These are phyloP conservation scores for Labeo calbasu DNA, from an alignment of 2,797 vertebrate species.

Conservation along the genomic window DNA sequence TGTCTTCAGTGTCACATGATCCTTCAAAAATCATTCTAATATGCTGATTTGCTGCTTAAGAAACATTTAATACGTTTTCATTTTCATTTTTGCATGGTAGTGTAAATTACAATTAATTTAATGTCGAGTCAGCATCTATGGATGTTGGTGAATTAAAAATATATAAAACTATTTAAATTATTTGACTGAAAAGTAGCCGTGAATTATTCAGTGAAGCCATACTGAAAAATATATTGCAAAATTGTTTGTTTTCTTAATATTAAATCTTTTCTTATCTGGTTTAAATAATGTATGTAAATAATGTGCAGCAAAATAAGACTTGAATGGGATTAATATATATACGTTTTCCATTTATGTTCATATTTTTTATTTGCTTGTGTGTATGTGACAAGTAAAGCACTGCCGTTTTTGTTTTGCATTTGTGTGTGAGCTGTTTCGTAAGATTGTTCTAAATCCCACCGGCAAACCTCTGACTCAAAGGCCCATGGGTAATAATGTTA, in stretches of 20 bases:
- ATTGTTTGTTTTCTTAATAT: background rate
- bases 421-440: constrained; percentile 22
- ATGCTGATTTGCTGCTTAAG: background rate
- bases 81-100: no score
- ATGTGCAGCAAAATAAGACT: background rate
- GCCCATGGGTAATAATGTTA: constrained; percentile 56
- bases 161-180: background rate
- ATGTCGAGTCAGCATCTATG: background rate
- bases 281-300: background rate
- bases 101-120: background rate
- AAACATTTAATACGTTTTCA: background rate
- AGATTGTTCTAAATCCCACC: constrained; percentile 43
- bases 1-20: background rate
- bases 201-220: background rate
- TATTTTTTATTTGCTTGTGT: constrained; percentile 14
- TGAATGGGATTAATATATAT: background rate
- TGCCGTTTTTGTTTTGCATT: constrained; percentile 11
- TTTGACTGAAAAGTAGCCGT: background rate
- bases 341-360: background rate
- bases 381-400: background rate
- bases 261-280: background rate
- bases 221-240: background rate
- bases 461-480: constrained; percentile 43
- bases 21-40: background rate
- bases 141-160: background rate